Evolutionary conservation across 2,113 vertebrate species (phyloP), one percentile per base, ranked within the genome.

Genomic region (Notiomystis cincta): DNA sequence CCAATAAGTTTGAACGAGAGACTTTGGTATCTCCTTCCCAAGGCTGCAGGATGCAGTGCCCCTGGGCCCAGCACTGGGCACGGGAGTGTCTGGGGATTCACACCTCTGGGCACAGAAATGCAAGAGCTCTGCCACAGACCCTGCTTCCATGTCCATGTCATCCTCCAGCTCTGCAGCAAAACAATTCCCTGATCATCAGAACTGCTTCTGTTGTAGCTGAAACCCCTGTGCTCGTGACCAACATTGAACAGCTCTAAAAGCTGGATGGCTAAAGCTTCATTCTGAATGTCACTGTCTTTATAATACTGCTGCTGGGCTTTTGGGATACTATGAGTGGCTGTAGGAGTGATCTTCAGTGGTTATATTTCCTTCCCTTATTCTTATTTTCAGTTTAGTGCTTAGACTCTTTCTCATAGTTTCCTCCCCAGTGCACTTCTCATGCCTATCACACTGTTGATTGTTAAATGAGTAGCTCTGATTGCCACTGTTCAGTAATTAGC

Each of bases 11-110:
- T 58, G 30, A 85, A 21, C 0, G 0, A 45, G 56, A 19, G 7
- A 3, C 27, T 77, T 71, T 2, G 28, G 3, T 65, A 3, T 33
- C 25, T 20, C 8, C 22, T 69, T 56, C n/a, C 28, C 16, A 47
- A 54, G 40, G 4, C 5, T 17, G 4, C 12, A 9, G 0, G 1
- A 9, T 13, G 2, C 4, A 42, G 23, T 22, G 17, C 4, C 28
- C 28, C 53, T 42, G 40, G 77, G 6, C 7, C 20, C 25, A 11
- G 15, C 0, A 0, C 8, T 1, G 1, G 35, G 38, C 37, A 28
- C 4, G 3, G 30, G 5, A 19, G 18, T 6, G 24, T 30, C 51
- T 67, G 70, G 23, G 30, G 22, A 3, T 17, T 58, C 1, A 0
- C 4, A 4, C 19, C 13, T 4, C 1, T 8, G 9, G 8, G 11